A percentile compares a stretch with the other conserved stretches of the same genome.
These are phyloP conservation scores for Leucozona laternaria DNA, from an alignment of 2,888 invertebrate genomes.

Conservation along the genomic window DNA sequence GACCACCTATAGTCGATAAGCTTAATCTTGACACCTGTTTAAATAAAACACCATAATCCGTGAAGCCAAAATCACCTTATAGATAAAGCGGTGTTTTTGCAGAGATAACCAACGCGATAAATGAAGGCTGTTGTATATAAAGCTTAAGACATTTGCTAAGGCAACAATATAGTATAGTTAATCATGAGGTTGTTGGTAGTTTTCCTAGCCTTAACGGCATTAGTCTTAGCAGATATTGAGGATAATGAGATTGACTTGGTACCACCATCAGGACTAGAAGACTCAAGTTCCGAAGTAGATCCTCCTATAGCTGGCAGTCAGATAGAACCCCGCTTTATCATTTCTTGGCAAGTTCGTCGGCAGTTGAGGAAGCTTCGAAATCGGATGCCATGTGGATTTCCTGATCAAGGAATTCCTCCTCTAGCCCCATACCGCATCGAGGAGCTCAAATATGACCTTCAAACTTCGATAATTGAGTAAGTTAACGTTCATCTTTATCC, in stretches of 20 bases:
- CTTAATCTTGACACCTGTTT: conserved; percentile 1
- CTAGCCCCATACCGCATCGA: conserved; percentile 78
- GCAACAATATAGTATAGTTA: neutral
- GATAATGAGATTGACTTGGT: conserved; percentile 78
- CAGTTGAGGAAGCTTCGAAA: conserved; percentile 77
- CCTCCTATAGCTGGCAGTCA: neutral
- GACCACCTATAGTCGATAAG: neutral
- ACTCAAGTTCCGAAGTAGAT: conserved; percentile 77
- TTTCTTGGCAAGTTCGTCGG: conserved; percentile 80
- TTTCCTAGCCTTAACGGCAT: conserved; percentile 77
- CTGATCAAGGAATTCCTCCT: conserved; percentile 78
- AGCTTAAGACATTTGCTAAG: neutral
- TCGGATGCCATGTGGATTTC: conserved; percentile 78
- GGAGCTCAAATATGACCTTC: conserved; percentile 12
- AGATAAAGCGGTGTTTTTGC: neutral
- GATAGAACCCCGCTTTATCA: conserved; percentile 79
- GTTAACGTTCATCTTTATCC: conserved; percentile 67
- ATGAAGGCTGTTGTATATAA: conserved; percentile 7
- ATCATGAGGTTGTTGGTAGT: conserved; percentile 78
- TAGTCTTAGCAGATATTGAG: conserved; percentile 78
- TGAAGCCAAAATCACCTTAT: neutral
- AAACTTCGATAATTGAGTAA: conserved; percentile 51
- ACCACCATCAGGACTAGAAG: conserved; percentile 73
- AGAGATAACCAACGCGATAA: neutral
- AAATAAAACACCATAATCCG: neutral